A percentile compares a stretch with the other conserved stretches of the same genome.
Evolutionary conservation across 2,113 vertebrate species (phyloP).

Genomic region (Gallinago media): DNA sequence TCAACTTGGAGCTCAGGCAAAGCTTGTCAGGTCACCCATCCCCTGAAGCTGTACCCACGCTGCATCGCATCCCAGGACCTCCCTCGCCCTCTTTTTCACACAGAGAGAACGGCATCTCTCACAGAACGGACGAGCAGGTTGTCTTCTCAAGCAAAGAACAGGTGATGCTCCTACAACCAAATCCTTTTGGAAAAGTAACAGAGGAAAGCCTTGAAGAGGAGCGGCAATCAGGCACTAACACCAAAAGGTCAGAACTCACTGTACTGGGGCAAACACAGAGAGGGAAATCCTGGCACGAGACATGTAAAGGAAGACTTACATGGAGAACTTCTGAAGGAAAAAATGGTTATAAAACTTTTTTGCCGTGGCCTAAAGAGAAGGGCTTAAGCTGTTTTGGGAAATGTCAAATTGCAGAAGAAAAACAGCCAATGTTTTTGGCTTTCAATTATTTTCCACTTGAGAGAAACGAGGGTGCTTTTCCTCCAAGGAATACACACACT

Average conservation of each 20-base stretch:
- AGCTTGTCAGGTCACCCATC: accelerated
- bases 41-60: background rate
- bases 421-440: background rate
- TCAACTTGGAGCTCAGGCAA: background rate
- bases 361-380: background rate
- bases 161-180: background rate
- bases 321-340: background rate
- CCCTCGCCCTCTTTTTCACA: background rate
- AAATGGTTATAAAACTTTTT: background rate
- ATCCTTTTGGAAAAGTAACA: background rate
- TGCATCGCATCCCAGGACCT: background rate
- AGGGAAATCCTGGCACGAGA: background rate
- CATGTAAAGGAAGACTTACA: background rate
- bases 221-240: background rate
- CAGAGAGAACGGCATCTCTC: background rate
- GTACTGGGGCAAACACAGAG: background rate
- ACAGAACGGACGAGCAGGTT: background rate
- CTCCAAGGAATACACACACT: accelerated
- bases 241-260: background rate
- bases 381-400: background rate
- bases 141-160: background rate
- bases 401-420: background rate
- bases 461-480: background rate
- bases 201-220: background rate
- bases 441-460: background rate